Evolutionary conservation across 2,888 invertebrate species (phyloP), one percentile per base, ranked within the genome.

Genomic region (Plagiodera versicolora): DNA sequence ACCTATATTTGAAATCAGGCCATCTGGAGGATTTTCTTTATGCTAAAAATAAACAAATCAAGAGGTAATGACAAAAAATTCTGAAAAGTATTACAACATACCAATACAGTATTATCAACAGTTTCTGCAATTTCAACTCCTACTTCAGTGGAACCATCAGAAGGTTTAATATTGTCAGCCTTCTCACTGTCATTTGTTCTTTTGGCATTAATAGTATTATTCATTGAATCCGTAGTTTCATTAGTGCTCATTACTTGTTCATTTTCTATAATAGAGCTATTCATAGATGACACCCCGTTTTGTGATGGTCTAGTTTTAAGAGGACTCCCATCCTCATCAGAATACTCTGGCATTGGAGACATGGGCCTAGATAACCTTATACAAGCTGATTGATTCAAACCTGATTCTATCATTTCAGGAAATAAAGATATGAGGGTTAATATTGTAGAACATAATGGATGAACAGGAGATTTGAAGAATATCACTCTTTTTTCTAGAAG

Each of bases 391-490:
- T 91, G 88, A 65, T 86, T 82, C 45, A 97, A 84, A 1, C 96
- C 96, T 74, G 85, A 86, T 76, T 95, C 94, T 68, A 96, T 84
- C 83, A 95, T 89, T 48, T 89, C 90, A 54, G 98, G 98, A 80
- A 95, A 88, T 32, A 99, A 80, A 1, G 98, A 98, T 0, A 96
- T 83, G 52, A 98, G 83, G 5, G 96, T 91, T 56, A 99, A 82
- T 70, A 98, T 87, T 4, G 92, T 87, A 6, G 91, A 87, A 70
- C 97, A 96, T 67, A 98, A 83, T 6, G 90, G 88, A 63, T 94
- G 91, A 1, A 97, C 98, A 1, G 98, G 97, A 17, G 95, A 91
- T 57, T 95, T 93, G 80, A 92, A 94, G 76, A 98, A 93, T 56
- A 99, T 86, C 45, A 98, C 90, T 77, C 92, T 87, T 70, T 91